Conservation (phyloP, 2,113 vertebrate genomes). For the Chionomys nivalis region DNA sequence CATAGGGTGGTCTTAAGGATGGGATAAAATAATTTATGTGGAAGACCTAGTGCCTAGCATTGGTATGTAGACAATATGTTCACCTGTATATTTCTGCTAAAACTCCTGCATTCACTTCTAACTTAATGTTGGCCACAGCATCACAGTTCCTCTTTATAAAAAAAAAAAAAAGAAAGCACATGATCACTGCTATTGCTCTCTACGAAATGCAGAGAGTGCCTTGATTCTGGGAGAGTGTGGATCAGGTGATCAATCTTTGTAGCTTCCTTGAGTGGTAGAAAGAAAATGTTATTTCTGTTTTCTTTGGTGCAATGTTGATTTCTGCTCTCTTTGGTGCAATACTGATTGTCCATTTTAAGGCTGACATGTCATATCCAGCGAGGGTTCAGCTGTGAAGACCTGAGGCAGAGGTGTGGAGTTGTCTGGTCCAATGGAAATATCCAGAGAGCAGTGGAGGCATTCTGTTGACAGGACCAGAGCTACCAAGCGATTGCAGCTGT, state of each 20-base stretch:
- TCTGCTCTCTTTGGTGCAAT: not conserved
- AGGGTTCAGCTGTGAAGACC: not conserved
- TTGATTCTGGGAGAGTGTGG: not conserved
- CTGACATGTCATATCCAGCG: not conserved
- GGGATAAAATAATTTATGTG: not conserved
- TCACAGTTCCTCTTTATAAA: not conserved
- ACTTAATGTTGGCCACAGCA: not conserved
- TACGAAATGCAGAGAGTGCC: not conserved
- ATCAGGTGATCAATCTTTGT: not conserved
- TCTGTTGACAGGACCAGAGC: not conserved
- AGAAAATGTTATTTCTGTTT: not conserved
- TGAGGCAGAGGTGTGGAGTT: not conserved
- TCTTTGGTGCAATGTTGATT: not conserved
- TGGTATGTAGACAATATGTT: not conserved
- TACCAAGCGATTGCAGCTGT: not conserved
- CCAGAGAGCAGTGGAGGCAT: not conserved
- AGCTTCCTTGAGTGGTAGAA: not conserved
- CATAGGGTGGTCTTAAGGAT: not conserved
- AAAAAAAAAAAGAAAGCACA: not conserved
- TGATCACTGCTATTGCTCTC: not conserved
- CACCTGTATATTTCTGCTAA: not conserved
- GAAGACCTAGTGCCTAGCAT: not conserved
- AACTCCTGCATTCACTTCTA: not conserved
- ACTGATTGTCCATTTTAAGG: not conserved
- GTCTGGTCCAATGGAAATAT: not conserved